Evolutionary conservation across 2,888 invertebrate species (phyloP), one percentile per base, ranked within the genome.

Genomic region (Coleophora deauratella): DNA sequence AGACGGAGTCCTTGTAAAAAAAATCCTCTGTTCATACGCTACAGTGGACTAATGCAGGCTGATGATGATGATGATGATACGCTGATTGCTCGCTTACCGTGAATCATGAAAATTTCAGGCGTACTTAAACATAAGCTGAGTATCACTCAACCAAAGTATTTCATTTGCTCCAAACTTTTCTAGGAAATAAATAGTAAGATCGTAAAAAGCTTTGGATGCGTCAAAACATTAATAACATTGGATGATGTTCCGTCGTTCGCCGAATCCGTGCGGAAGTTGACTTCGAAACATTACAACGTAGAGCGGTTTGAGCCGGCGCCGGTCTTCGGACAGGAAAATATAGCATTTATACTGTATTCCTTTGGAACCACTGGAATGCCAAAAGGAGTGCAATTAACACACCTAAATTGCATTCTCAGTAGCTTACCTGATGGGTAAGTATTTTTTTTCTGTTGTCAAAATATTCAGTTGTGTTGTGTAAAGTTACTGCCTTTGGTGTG

Each of bases 331-430:
- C 67, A 72, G 41, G 59, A 46, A 27, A 75, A 77, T 49, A 57
- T 58, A 1, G 73, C 71, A 0, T 54, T 68, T 14, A 75, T 91
- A 56, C 79, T 91, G 45, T 91, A 88, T 66, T 92, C 91, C 30
- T 91, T 91, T 42, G 92, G 92, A 35, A 92, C 92, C 0, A 88
- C 89, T 11, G 92, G 92, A 0, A 66, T 91, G 55, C 89, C 91
- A 1, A 91, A 91, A 69, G 91, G 90, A 28, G 90, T 91, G 1
- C 79, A 88, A 69, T 64, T 91, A 34, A 88, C 89, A 3, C 89
- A 91, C 62, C 67, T 77, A 41, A 91, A 91, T 62, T 74, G 85
- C 44, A 70, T 86, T 37, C 51, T 80, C 27, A 70, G 67, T 42
- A 72, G 71, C 56, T 49, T 69, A 27, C 57, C 68, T 1, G 54